These are phyloP conservation scores for Ondatra zibethicus DNA, from an alignment of 2,113 vertebrate genomes.

Conservation along the genomic window DNA sequence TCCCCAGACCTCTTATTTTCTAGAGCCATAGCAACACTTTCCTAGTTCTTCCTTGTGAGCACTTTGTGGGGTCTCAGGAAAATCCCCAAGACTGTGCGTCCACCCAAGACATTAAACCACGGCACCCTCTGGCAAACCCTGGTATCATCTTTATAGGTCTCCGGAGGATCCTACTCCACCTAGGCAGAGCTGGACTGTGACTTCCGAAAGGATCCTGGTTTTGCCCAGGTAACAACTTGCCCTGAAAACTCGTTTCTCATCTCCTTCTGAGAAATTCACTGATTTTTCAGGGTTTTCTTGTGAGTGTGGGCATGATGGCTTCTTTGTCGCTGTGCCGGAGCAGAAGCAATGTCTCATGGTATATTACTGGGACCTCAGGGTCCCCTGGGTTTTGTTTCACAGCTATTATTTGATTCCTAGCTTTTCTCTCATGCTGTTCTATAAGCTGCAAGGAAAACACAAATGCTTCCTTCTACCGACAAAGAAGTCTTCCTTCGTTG, in stretches of 20 bases:
- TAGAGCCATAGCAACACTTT: background rate
- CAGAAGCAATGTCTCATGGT: background rate
- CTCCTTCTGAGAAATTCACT: background rate
- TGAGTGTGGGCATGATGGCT: no score
- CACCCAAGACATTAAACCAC: rapidly evolving
- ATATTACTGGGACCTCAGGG: rapidly evolving
- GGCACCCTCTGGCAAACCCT: background rate
- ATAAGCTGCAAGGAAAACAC: background rate
- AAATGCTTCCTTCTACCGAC: background rate
- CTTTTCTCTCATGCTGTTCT: background rate
- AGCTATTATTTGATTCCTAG: background rate
- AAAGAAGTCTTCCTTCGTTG: background rate
- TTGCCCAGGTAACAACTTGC: background rate
- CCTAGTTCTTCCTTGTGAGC: background rate
- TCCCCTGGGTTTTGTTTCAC: background rate
- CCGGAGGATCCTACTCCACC: rapidly evolving
- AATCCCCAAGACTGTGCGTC: background rate
- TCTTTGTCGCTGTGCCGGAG: background rate
- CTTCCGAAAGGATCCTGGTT: background rate
- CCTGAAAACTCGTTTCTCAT: background rate
- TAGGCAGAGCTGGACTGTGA: background rate
- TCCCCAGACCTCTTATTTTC: background rate
- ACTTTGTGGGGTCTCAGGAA: background rate
- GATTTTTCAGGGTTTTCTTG: background rate
- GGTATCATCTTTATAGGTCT: no score